These are phyloP conservation scores for Oncorhynchus mykiss DNA, from an alignment of 2,113 vertebrate species.

Conservation along the genomic window DNA sequence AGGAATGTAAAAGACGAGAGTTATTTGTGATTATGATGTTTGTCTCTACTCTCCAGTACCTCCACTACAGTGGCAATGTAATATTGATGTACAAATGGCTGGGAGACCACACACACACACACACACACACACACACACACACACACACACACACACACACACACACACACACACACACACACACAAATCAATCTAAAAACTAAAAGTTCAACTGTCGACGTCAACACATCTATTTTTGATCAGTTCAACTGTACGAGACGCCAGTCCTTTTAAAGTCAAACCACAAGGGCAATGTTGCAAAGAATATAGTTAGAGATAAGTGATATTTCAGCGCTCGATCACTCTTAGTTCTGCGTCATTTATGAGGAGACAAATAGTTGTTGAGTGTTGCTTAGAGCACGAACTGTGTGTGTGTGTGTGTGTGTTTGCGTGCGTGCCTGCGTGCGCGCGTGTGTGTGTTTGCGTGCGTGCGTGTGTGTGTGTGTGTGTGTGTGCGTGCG, in stretches of 20 bases:
- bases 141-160: conserved; percentile 27
- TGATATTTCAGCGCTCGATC: conserved; percentile 61
- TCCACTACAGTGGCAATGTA: conserved; percentile 60
- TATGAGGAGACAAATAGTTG: conserved; percentile 64
- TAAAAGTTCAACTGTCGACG: conserved; percentile 68
- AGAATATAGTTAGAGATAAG: conserved; percentile 70
- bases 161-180: conserved; percentile 13
- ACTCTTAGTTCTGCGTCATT: conserved; percentile 59
- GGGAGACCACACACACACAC: conserved; percentile 39
- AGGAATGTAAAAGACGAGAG: no score
- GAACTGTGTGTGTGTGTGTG: conserved; percentile 53
- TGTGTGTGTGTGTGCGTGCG: conserved; percentile 2
- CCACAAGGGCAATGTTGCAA: conserved; percentile 37
- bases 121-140: conserved; percentile 20
- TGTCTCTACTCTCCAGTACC: conserved; percentile 34
- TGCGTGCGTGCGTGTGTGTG: conserved; percentile 25
- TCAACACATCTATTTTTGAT: conserved; percentile 72
- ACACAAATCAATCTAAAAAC: no score
- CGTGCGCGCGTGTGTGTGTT: neutral
- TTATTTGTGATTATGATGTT: conserved; percentile 43
- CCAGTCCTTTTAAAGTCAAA: conserved; percentile 51
- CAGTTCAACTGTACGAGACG: conserved; percentile 54
- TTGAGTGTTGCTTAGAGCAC: conserved; percentile 48
- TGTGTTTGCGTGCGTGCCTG: conserved; percentile 28
- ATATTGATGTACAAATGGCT: conserved; percentile 71